Base-by-base conservation (phyloP, 1,140 invertebrate genomes). In the Oryctes rhinoceros region DNA sequence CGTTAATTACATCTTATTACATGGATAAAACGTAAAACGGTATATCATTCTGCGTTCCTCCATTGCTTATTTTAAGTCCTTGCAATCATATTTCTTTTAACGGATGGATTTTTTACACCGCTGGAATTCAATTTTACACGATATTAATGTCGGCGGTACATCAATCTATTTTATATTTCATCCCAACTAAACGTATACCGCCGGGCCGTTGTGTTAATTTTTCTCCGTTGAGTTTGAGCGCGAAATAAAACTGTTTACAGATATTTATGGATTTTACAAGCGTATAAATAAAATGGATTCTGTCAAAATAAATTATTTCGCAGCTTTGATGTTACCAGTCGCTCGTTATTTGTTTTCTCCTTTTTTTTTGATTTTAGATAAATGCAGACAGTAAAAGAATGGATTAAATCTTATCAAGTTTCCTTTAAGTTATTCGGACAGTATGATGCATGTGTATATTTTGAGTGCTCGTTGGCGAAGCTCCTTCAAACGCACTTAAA, bases 241-340 rank as follows among this genome's bases (percentile, higher is more conserved):
- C 13, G n/a, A 13, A 53, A 53, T 53, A 53, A 53, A n/a, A 53
- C 9, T 59, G 18, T 18, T 59, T 59, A 18, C 53, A 59, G 53
- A 59, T 59, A 59, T 59, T 59, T 59, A 59, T 59, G 53, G 53
- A 59, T 18, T 6, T 15, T n/a, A 59, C 53, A 59, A 18, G 15
- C 53, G 3, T 18, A 59, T 59, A 59, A 59, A 59, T 59, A 59
- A 59, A 59, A 18, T 18, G 4, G 53, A n/a, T 59, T 59, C 53
- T 6, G 53, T 59, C 13, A 59, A 59, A 59, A 59, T 59, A 59
- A 59, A 59, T 59, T 59, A 59, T 59, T 59, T 59, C 53, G n/a
- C 53, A 18, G 53, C 53, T 59, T 59, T 59, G 53, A 59, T 59
- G 53, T 59, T 18, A 18, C 39, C n/a, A 18, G 53, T 30, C 24